phyloP scores from a whole-genome alignment of 2,797 vertebrate genomes.

The Clarias laeviceps region DNA sequence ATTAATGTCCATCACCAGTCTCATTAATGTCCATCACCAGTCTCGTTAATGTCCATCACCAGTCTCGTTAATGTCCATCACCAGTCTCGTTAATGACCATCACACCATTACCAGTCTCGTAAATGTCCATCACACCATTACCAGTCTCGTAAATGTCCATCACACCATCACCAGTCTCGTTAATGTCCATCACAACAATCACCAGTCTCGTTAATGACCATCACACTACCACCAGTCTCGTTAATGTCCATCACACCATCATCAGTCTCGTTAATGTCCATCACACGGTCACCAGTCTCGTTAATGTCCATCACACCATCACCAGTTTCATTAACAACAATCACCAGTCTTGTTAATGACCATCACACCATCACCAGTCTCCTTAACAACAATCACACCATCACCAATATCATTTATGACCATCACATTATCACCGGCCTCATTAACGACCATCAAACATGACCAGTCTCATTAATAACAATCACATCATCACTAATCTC shows the following conservation, averaged over 20 bases:
- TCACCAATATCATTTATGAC: background rate
- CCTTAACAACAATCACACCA: background rate
- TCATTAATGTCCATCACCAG: background rate
- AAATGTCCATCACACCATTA: background rate
- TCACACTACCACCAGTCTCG: background rate
- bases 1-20: background rate
- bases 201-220: background rate
- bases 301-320: background rate
- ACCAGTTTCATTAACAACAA: background rate
- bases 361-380: background rate
- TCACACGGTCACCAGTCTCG: background rate
- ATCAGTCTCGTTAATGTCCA: background rate
- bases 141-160: background rate
- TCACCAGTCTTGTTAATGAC: background rate
- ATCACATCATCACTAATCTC: background rate
- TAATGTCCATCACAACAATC: background rate
- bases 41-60: background rate
- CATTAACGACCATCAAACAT: no score
- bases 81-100: no score
- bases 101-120: background rate
- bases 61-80: no score
- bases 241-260: background rate
- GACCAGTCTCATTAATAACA: background rate
- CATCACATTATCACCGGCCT: background rate
- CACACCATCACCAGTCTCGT: background rate